These are phyloP conservation scores for Chloroceryle inda DNA, from an alignment of 2,797 vertebrate genomes.

Conservation along the genomic window DNA sequence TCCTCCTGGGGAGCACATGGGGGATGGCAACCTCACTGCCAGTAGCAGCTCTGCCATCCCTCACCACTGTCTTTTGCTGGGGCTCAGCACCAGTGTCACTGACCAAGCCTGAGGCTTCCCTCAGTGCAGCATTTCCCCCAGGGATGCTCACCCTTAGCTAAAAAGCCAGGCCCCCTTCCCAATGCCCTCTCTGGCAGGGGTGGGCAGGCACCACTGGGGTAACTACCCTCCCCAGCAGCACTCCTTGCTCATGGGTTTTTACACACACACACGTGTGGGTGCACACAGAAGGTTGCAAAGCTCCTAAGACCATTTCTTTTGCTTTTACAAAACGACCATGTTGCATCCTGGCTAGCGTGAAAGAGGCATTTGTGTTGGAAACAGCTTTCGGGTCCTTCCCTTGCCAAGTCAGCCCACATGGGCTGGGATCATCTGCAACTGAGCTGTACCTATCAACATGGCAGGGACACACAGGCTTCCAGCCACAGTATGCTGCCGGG, in stretches of 20 bases:
- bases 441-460: not conserved
- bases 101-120: not conserved
- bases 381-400: not conserved
- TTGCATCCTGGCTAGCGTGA: not conserved
- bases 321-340: fast-evolving
- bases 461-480: not conserved
- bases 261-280: fast-evolving
- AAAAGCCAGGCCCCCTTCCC: not conserved
- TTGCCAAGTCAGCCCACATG: not conserved
- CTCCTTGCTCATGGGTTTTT: not conserved
- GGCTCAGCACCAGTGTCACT: fast-evolving
- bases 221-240: fast-evolving
- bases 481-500: not conserved
- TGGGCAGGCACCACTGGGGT: fast-evolving
- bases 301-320: not conserved
- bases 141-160: fast-evolving
- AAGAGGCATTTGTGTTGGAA: not conserved
- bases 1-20: fast-evolving
- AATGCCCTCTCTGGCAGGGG: not conserved
- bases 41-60: not conserved
- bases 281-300: not conserved
- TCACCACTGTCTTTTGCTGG: not conserved
- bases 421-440: not conserved
- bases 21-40: not conserved
- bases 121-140: not conserved